A percentile compares a stretch with the other conserved stretches of the same genome.
These are phyloP conservation scores for Saimiri boliviensis DNA, from an alignment of 2,113 vertebrate genomes.

Conservation along the genomic window DNA sequence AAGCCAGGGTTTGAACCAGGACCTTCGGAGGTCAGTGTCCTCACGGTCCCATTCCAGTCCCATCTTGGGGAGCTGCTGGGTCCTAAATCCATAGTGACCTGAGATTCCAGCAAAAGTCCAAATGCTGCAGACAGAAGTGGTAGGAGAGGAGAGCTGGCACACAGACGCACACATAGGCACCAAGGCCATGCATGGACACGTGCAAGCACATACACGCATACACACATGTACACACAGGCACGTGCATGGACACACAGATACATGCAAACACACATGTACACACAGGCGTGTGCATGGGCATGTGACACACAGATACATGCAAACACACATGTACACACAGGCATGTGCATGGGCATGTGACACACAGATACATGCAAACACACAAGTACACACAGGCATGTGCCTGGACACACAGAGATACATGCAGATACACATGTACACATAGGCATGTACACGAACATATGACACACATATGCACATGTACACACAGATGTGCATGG, in stretches of 20 bases:
- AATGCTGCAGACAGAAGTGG: neutral
- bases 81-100: neutral
- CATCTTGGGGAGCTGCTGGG: neutral
- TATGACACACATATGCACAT: no score
- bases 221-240: no score
- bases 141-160: neutral
- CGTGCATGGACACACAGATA: rapidly evolving
- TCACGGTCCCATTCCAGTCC: neutral
- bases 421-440: no score
- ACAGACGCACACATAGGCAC: no score
- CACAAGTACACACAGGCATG: no score
- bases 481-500: neutral
- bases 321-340: rapidly evolving
- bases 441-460: rapidly evolving
- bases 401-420: rapidly evolving
- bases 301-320: no score
- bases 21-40: neutral
- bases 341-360: no score
- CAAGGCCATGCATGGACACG: neutral
- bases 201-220: no score
- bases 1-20: neutral
- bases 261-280: no score
- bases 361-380: no score
- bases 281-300: rapidly evolving
- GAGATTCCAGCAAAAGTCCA: neutral